phyloP scores from a whole-genome alignment of 2,888 invertebrate genomes.

The Rhingia campestris region DNA sequence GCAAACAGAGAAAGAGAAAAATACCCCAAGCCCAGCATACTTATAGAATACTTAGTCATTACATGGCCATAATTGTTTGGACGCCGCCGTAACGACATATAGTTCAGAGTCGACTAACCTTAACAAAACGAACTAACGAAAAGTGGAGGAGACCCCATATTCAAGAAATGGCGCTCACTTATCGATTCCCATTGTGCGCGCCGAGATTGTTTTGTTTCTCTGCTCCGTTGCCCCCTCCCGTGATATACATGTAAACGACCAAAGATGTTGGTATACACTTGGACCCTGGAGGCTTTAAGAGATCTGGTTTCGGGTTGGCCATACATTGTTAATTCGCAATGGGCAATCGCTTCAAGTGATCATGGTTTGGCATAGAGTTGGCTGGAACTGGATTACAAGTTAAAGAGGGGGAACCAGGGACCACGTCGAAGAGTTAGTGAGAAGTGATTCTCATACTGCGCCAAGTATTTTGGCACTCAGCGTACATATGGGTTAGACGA shows the following conservation, averaged over 20 bases:
- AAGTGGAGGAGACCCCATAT: constrained; percentile 63
- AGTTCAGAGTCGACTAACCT: constrained; percentile 73
- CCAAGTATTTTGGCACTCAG: constrained; percentile 64
- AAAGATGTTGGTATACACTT: constrained; percentile 43
- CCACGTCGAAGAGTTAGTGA: constrained; percentile 37
- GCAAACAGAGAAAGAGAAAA: constrained; percentile 61
- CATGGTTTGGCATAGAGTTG: constrained; percentile 12
- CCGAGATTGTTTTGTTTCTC: constrained; percentile 54
- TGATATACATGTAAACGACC: background rate
- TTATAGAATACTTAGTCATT: constrained; percentile 67
- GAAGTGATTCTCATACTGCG: constrained; percentile 61
- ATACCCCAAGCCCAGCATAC: constrained; percentile 46
- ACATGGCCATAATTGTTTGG: constrained; percentile 71
- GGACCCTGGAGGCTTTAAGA: constrained; percentile 59
- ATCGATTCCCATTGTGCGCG: constrained; percentile 68
- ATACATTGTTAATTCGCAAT: constrained; percentile 67
- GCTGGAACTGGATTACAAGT: constrained; percentile 58
- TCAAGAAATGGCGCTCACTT: constrained; percentile 71
- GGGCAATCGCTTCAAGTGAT: constrained; percentile 69
- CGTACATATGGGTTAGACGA: constrained; percentile 51
- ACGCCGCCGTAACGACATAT: constrained; percentile 71
- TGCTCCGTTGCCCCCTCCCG: constrained; percentile 1
- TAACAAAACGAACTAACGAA: constrained; percentile 61
- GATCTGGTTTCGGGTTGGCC: constrained; percentile 69
- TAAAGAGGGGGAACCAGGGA: constrained; percentile 18